These are phyloP conservation scores for Pycnomerus fuliginosus DNA, from an alignment of 2,888 invertebrate species.

Conservation along the genomic window DNA sequence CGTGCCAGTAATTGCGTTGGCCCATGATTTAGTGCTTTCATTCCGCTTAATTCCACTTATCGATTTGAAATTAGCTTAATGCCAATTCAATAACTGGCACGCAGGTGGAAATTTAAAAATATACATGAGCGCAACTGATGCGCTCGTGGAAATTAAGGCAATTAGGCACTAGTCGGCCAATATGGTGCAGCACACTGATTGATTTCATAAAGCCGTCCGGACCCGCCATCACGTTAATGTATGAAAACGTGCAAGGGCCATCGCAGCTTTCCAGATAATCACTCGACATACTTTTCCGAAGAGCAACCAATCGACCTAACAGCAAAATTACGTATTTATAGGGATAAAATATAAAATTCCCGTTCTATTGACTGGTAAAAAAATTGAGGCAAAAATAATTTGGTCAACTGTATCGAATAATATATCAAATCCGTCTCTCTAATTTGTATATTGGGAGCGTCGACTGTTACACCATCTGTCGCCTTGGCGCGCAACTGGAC, in stretches of 20 bases:
- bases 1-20: slow-evolving; percentile 6
- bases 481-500: slow-evolving; percentile 21
- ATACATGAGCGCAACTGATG: slow-evolving; percentile 36
- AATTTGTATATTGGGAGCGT: slow-evolving; percentile 24
- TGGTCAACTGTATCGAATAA: slow-evolving; percentile 17
- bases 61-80: slow-evolving; percentile 31
- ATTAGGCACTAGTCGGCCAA: slow-evolving; percentile 46
- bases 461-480: slow-evolving; percentile 27
- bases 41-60: slow-evolving; percentile 24
- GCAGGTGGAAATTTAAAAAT: slow-evolving; percentile 41
- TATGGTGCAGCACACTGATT: slow-evolving; percentile 46
- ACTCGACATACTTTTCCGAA: no score
- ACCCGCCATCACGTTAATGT: slow-evolving; percentile 38
- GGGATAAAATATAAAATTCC: no score
- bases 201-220: slow-evolving; percentile 44
- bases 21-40: slow-evolving; percentile 22
- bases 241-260: slow-evolving; percentile 29
- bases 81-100: slow-evolving; percentile 29
- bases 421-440: slow-evolving; percentile 17
- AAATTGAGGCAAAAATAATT: slow-evolving; percentile 10
- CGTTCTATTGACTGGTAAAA: not conserved
- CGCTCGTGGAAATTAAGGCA: slow-evolving; percentile 45
- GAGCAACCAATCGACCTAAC: no score
- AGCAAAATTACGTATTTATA: no score
- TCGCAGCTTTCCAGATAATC: slow-evolving; percentile 16